Percentiles rank a stretch among this genome's conserved stretches.
These are phyloP conservation scores for Athene cunicularia DNA, from an alignment of 2,113 vertebrate species.

Conservation along the genomic window DNA sequence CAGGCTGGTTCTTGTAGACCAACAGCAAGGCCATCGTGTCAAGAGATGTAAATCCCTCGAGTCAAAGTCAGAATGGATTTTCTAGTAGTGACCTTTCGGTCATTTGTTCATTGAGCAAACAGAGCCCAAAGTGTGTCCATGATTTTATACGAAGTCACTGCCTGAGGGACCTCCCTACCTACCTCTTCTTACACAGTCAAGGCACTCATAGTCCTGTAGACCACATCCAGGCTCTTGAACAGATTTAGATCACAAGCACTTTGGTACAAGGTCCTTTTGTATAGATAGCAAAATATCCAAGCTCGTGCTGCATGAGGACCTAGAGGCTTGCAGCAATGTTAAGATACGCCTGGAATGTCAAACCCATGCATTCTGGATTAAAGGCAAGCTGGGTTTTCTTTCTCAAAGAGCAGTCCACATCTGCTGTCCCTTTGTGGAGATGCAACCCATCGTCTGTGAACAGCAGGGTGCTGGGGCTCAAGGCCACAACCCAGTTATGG, in stretches of 20 bases:
- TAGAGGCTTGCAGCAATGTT: background rate
- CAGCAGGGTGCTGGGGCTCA: background rate
- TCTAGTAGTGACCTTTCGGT: background rate
- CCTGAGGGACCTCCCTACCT: background rate
- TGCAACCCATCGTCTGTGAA: background rate
- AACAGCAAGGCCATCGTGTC: background rate
- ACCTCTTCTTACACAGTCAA: background rate
- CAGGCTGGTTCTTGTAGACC: background rate
- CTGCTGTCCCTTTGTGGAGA: background rate
- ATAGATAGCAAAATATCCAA: fast-evolving
- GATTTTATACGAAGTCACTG: background rate
- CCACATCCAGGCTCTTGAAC: background rate
- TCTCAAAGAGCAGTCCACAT: background rate
- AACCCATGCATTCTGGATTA: background rate
- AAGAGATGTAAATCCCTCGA: background rate
- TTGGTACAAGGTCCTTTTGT: background rate
- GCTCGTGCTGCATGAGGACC: background rate
- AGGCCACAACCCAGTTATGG: background rate
- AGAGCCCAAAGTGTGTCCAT: background rate
- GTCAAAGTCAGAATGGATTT: background rate
- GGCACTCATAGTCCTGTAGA: background rate
- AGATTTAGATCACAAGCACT: background rate
- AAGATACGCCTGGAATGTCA: background rate
- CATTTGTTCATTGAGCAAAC: background rate
- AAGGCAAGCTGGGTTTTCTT: background rate